Percentiles rank a stretch among this genome's conserved stretches.
phyloP scores from a whole-genome alignment of 2,888 invertebrate species.

The Anarsia innoxiella region DNA sequence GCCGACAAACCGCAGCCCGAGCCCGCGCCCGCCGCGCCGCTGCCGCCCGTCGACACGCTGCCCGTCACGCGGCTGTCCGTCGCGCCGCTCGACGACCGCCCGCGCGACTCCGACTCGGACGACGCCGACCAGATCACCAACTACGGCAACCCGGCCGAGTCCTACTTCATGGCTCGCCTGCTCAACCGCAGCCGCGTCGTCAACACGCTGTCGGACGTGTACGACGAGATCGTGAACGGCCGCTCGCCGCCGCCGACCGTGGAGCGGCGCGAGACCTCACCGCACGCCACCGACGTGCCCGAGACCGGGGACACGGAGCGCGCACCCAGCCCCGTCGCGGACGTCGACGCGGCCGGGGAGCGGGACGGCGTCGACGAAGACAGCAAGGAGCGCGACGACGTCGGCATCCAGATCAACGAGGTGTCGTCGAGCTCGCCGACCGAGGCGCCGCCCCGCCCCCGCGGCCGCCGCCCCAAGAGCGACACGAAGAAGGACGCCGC shows the following conservation, averaged over 20 bases:
- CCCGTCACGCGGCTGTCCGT: slow-evolving; percentile 44
- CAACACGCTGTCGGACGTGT: slow-evolving; percentile 59
- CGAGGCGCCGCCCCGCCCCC: slow-evolving; percentile 45
- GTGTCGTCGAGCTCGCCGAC: slow-evolving; percentile 78
- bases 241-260: slow-evolving; percentile 14
- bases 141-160: slow-evolving; percentile 67
- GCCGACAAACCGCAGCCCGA: too few relatives aligned
- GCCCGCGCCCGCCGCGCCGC: slow-evolving; percentile 36
- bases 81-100: slow-evolving; percentile 30
- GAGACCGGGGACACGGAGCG: slow-evolving; percentile 16
- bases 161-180: slow-evolving; percentile 64
- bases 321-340: slow-evolving; percentile 10
- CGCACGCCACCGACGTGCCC: slow-evolving; percentile 19
- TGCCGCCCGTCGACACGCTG: slow-evolving; percentile 51
- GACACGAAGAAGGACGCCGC: slow-evolving; percentile 34
- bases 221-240: slow-evolving; percentile 44
- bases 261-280: slow-evolving; percentile 23
- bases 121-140: slow-evolving; percentile 46
- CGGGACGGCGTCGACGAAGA: slow-evolving; percentile 14
- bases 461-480: slow-evolving; percentile 37
- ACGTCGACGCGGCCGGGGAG: slow-evolving; percentile 20
- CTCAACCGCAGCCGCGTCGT: slow-evolving; percentile 53
- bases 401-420: slow-evolving; percentile 79
- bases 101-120: slow-evolving; percentile 23
- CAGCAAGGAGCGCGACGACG: slow-evolving; percentile 23